Base-by-base conservation (phyloP, 2,888 invertebrate species). In the Pheosia gnoma region DNA sequence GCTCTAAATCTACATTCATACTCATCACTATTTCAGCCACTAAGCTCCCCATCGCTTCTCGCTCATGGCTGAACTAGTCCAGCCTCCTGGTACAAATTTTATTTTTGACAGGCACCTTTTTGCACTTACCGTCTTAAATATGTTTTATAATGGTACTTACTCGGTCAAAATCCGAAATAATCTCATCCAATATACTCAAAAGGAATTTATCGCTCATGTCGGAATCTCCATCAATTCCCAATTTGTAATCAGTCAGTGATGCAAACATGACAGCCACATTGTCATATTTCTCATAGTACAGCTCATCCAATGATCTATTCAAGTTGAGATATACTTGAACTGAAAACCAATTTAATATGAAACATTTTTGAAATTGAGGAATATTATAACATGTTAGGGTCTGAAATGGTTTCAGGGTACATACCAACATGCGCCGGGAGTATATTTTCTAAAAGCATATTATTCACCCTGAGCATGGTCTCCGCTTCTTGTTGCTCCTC, bases 201-300 rank as follows among this genome's bases (percentile, higher is more conserved):
- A 96, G 95, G 63, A 95, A 95, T 74, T 95, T 91, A 51, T 95
- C 95, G 68, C 95, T 94, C 58, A 95, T 89, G 62, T 97, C 96
- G 60, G 96, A 95, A 54, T 95, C 95, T 49, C 94, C 92, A 71
- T 95, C 94, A n/a, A 95, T 92, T n/a, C 94, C 94, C n/a, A 95
- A 80, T 77, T 96, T 95, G 85, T 96, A 97, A 82, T 97, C 97
- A 13, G 97, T 97, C 57, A 99, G 95, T 0, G 98, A 97, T 0
- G 99, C 99, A 88, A 99, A 99, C 98, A 99, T 98, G 0, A 99
- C 98, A 3, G 98, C 97, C 0, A 98, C 98, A 75, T 96, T 96
- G 60, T 96, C 96, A 82, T 99, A 98, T 67, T 97, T 96, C 85
- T 98, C 97, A 76, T 97, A 97, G 84, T 98, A 98, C 4, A 98